Evolutionary conservation across 1,140 invertebrate genomes (phyloP), one percentile per base, ranked within the genome.

Genomic region (Lethrus apterus): DNA sequence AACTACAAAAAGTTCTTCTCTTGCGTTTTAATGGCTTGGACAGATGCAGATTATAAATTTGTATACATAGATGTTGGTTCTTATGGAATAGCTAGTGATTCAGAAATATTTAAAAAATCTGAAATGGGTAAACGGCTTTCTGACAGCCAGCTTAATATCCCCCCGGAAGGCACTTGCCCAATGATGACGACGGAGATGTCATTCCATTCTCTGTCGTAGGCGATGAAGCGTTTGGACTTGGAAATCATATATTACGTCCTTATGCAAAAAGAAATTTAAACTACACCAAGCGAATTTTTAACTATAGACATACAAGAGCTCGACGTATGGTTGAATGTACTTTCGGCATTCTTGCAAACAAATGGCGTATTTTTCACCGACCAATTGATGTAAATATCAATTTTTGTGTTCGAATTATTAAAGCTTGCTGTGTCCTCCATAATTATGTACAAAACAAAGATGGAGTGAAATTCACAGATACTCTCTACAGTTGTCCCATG

Each of bases 1-100:
- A 72, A 71, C 47, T 68, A 71, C 35, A 72, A 72, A 55, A 35
- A 52, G 3, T 59, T 51, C 32, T 69, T 64, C 48, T 65, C 60
- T 20, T 53, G 70, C 17, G 59, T 68, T 18, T 49, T 72, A 20
- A 51, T 67, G 36, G 69, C 60, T 8, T 17, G 68, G 2, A 66
- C 60, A 2, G 66, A 73, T 57, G 62, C 63, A 8, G 51, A 68
- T 34, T 66, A 58, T 44, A 62, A 59, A 31, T 72, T 71, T 50
- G 54, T 60, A 20, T 44, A 36, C 9, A 54, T 70, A 21, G 57
- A 70, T 49, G 58, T 72, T 10, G 66, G 68, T 21, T 52, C 58
- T 1, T 60, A 55, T 42, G 64, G 62, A 2, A 53, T 41, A 41
- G 51, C 58, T 19, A 51, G 55, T 17, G 64, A 68, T 49, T 52